Evolutionary conservation across 2,113 vertebrate species (phyloP).

Genomic region (Brachypteracias leptosomus): DNA sequence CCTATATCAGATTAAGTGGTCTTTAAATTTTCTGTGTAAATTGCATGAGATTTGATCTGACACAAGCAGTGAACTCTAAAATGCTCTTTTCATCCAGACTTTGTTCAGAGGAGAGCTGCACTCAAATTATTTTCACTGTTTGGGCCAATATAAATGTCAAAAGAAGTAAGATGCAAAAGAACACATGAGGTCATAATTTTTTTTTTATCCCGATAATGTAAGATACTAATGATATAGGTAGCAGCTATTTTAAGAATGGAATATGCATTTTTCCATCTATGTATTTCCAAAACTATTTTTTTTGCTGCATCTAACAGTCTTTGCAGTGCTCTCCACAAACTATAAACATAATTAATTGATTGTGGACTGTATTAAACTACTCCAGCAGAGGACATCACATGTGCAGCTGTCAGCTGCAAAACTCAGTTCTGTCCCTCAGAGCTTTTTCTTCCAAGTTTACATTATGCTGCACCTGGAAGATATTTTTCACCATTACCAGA

Average conservation of each 20-base stretch:
- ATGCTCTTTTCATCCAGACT: not conserved
- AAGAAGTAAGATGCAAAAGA: not conserved
- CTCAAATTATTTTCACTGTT: conserved; percentile 6
- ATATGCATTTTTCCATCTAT: not conserved
- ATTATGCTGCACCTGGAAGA: conserved; percentile 51
- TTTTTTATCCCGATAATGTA: not conserved
- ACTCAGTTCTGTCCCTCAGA: not conserved
- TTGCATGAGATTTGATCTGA: conserved; percentile 4
- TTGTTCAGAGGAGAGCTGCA: not conserved
- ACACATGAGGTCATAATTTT: not conserved
- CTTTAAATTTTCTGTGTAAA: not conserved
- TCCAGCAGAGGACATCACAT: conserved; percentile 13
- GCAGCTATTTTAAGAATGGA: not conserved
- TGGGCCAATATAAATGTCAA: conserved; percentile 7
- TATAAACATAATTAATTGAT: conserved; percentile 28
- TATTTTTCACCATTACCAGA: conserved; percentile 44
- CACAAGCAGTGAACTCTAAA: conserved; percentile 2
- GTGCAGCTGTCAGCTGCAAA: conserved; percentile 55
- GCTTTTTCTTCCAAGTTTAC: conserved; percentile 12
- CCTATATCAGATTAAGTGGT: not conserved
- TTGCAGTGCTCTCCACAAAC: not conserved
- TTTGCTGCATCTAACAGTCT: not conserved
- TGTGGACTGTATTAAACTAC: conserved; percentile 33
- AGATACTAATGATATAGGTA: not conserved
- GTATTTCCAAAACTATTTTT: not conserved